A percentile compares a stretch with the other conserved stretches of the same genome.
Evolutionary conservation across 2,797 vertebrate species (phyloP).

Genomic region (Chloroceryle inda): DNA sequence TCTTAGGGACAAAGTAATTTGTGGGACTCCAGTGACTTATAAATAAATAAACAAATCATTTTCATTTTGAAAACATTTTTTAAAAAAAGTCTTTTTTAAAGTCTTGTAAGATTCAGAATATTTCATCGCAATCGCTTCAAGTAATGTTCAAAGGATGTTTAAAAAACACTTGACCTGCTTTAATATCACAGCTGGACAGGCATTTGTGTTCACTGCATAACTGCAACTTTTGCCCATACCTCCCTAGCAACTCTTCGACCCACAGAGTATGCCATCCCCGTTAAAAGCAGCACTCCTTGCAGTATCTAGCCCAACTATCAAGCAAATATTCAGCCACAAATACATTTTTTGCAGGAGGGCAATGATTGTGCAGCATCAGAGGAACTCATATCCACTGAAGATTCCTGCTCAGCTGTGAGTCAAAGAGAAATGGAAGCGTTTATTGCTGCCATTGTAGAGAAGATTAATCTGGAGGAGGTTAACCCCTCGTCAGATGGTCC

Average conservation of each 20-base stretch:
- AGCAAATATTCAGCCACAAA: not conserved
- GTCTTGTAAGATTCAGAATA: not conserved
- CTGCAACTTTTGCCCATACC: not conserved
- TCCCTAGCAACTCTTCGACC: not conserved
- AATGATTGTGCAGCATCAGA: accelerated
- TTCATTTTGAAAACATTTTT: not conserved
- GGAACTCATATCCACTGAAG: not conserved
- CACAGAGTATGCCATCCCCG: not conserved
- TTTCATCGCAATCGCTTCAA: not conserved
- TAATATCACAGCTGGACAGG: not conserved
- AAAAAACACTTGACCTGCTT: not conserved
- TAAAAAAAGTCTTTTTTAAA: not conserved
- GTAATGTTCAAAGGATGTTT: not conserved
- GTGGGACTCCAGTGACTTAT: not conserved
- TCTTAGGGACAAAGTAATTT: not conserved
- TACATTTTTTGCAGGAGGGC: not conserved
- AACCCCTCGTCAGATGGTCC: not conserved
- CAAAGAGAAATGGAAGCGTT: not conserved
- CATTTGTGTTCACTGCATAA: not conserved
- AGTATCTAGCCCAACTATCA: not conserved
- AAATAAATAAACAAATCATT: not conserved
- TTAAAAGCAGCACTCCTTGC: not conserved
- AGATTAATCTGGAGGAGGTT: not conserved
- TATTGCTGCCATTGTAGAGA: not conserved
- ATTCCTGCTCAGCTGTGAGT: not conserved